Evolutionary conservation across 2,113 vertebrate genomes (phyloP).

Genomic region (Gallinago undulata): DNA sequence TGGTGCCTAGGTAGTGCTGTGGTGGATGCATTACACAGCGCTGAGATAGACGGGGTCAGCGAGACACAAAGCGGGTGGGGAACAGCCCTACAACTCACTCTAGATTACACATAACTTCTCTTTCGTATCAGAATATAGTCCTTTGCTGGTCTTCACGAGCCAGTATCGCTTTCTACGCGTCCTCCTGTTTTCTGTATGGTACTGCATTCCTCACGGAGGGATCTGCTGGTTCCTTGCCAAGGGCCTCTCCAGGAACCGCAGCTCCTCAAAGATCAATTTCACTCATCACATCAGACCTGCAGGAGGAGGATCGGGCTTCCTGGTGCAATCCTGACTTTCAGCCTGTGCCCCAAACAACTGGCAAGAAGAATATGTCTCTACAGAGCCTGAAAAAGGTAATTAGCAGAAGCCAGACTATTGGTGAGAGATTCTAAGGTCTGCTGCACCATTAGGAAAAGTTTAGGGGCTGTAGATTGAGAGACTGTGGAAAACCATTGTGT

Average conservation of each 20-base stretch:
- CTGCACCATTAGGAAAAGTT: not conserved
- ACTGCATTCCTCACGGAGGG: not conserved
- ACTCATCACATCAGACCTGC: no score
- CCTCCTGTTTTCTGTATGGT: not conserved
- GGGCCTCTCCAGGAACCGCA: not conserved
- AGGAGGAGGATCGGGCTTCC: not conserved
- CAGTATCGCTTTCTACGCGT: accelerated
- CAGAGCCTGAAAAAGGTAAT: not conserved
- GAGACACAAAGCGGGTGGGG: not conserved
- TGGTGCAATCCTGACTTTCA: not conserved
- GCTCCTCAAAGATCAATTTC: not conserved
- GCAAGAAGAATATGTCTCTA: not conserved
- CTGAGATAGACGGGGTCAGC: not conserved
- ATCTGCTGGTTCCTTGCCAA: not conserved
- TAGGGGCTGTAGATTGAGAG: not conserved
- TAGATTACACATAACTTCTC: no score
- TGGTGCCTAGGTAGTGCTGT: not conserved
- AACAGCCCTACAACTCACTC: not conserved
- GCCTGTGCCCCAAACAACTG: not conserved
- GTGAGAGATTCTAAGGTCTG: not conserved
- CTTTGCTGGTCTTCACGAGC: no score
- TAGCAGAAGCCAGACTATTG: not conserved
- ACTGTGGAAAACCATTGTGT: accelerated
- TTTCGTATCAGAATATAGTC: not conserved
- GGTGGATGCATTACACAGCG: not conserved